Percentiles rank a stretch among this genome's conserved stretches.
These are phyloP conservation scores for Nanorana parkeri DNA, from an alignment of 2,113 vertebrate genomes.

Conservation along the genomic window DNA sequence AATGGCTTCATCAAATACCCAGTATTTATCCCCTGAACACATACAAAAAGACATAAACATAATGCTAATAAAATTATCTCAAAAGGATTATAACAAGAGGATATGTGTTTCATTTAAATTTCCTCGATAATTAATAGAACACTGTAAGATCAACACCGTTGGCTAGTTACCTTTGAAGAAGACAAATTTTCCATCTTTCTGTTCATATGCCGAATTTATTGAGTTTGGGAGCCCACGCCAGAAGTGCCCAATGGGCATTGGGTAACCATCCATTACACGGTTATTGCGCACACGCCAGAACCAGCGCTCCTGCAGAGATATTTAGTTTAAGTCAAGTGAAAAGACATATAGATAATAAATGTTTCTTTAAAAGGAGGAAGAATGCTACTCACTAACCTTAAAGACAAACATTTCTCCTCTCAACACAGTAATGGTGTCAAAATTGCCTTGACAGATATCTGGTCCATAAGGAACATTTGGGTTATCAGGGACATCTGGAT, in stretches of 20 bases:
- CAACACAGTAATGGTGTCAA: constrained; percentile 86
- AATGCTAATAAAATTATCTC: not conserved
- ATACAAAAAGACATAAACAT: not conserved
- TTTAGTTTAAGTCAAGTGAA: not conserved
- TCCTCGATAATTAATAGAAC: not conserved
- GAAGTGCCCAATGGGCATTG: constrained; percentile 85
- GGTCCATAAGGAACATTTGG: constrained; percentile 75
- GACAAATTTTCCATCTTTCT: constrained; percentile 87
- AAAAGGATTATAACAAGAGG: not conserved
- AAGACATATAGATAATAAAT: no score
- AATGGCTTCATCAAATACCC: constrained; percentile 85
- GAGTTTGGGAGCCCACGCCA: constrained; percentile 86
- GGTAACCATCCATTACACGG: constrained; percentile 84
- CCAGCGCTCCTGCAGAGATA: constrained; percentile 73
- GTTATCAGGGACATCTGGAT: constrained; percentile 66
- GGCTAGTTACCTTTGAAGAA: constrained; percentile 86
- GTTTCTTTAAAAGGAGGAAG: not conserved
- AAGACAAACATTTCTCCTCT: constrained; percentile 92
- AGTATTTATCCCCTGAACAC: constrained; percentile 81
- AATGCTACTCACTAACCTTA: constrained; percentile 75
- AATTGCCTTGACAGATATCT: constrained; percentile 87
- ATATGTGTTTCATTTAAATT: not conserved
- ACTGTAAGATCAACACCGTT: not conserved
- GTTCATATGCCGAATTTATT: constrained; percentile 87
- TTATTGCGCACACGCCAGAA: constrained; percentile 88